Evolutionary conservation across 2,888 invertebrate species (phyloP).

Genomic region (Lasioglossum leucozonium): DNA sequence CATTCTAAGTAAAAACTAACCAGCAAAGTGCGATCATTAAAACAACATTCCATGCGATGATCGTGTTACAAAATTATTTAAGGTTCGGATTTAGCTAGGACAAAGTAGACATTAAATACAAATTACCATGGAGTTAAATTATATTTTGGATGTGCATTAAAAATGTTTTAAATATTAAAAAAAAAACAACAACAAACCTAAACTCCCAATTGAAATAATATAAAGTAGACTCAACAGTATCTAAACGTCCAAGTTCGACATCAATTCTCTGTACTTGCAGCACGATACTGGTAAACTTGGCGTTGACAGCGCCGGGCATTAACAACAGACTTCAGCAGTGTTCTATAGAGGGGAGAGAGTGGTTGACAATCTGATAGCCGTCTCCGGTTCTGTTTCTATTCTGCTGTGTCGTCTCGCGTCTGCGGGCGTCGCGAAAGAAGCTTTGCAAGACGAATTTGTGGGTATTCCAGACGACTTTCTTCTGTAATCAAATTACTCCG

Average conservation of each 20-base stretch:
- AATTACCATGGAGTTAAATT: background rate
- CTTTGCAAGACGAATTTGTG: slow-evolving; percentile 65
- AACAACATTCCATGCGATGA: background rate
- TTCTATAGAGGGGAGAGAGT: background rate
- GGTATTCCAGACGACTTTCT: slow-evolving; percentile 72
- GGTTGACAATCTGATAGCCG: background rate
- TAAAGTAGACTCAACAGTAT: background rate
- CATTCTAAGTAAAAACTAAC: background rate
- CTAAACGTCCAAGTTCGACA: background rate
- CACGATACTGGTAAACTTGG: background rate
- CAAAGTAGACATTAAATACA: background rate
- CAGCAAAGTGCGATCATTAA: background rate
- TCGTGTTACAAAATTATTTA: too few species aligned
- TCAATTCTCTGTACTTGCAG: background rate
- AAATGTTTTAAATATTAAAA: background rate
- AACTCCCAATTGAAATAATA: background rate
- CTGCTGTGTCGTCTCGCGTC: background rate
- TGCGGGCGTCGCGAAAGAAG: slow-evolving; percentile 28
- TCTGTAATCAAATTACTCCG: slow-evolving; percentile 73
- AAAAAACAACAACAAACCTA: too few species aligned
- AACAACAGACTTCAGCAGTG: background rate
- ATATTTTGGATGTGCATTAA: too few species aligned
- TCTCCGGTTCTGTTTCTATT: background rate
- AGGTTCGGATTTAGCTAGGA: background rate
- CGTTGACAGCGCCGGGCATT: background rate